Base-by-base conservation (phyloP, 2,888 invertebrate genomes). In the Chymomyza procnemis region DNA sequence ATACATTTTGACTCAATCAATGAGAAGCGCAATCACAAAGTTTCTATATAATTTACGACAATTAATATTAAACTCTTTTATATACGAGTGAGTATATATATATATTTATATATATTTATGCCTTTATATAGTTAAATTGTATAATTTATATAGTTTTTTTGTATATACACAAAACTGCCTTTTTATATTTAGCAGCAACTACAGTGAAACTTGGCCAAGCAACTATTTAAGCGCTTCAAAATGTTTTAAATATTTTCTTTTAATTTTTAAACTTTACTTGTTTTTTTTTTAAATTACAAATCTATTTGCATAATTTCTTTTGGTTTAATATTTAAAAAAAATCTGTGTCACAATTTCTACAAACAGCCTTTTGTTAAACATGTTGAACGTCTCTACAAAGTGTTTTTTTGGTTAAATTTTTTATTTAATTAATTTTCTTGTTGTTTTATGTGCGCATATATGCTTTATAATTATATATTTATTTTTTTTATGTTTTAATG, bases 341-440 rank as follows among this genome's bases (percentile, higher is more conserved):
- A 87, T 50, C 84, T 86, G 79, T 85, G 74, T 84, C 75, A 86
- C 85, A 85, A 88, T 87, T 88, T 88, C 86, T 88, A 89, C 88
- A 87, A 88, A 89, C 89, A 89, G 89, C 89, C 89, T 88, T 89
- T 85, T 85, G 88, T 89, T 89, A 87, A 88, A 89, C 86, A 77
- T 85, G 88, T 83, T 88, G 73, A 80, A 79, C 79, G 67, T 80
- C 71, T 74, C 80, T 68, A 67, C 74, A 79, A 48, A 69, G 46
- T 48, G 9, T 62, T 50, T 34, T 47, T 66, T 67, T 26, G 62
- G 67, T 61, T 73, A 56, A 63, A 60, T 56, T 57, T 60, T 48
- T 48, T 14, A n/a, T 60, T 60, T n/a, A n/a, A 22, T 26, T 26
- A 18, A 26, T 5, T 54, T 58, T 65, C 71, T 57, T 74, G 56